Conservation (phyloP, 2,888 invertebrate species). For the Drosophila anceps region DNA sequence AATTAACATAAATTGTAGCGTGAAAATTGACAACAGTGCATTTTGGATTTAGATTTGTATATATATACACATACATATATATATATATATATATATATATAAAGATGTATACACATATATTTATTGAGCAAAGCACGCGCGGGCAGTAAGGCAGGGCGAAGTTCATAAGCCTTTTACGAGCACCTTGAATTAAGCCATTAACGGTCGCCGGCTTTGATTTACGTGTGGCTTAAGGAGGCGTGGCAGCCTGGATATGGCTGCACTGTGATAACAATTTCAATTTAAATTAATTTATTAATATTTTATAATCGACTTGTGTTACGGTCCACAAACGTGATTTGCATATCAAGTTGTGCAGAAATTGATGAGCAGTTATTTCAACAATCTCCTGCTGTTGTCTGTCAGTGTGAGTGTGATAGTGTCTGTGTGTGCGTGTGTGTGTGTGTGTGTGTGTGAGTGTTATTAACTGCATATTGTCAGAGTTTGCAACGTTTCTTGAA, state of each 20-base stretch:
- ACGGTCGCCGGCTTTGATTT: constrained; percentile 34
- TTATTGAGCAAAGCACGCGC: not conserved
- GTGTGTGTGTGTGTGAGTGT: not conserved
- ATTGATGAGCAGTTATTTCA: constrained; percentile 42
- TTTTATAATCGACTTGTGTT: constrained; percentile 72
- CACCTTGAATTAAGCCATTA: constrained; percentile 44
- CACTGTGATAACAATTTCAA: constrained; percentile 50
- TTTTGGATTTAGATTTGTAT: constrained; percentile 30
- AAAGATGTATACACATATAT: too few relatives aligned
- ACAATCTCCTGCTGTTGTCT: constrained; percentile 25
- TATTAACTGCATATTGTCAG: constrained; percentile 66
- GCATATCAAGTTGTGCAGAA: constrained; percentile 61
- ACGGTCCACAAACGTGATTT: constrained; percentile 58
- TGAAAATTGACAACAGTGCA: constrained; percentile 67
- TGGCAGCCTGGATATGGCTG: constrained; percentile 9
- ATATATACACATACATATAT: not conserved
- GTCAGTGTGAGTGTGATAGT: not conserved
- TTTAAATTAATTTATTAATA: constrained; percentile 76
- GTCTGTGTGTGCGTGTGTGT: not conserved
- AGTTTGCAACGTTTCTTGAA: constrained; percentile 46
- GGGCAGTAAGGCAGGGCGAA: not conserved
- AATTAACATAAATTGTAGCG: constrained; percentile 74
- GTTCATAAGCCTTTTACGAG: constrained; percentile 19
- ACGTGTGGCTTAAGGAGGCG: constrained; percentile 18
- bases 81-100: not conserved